Base-by-base conservation (phyloP, 2,888 invertebrate species). In the Lasioglossum lativentre region DNA sequence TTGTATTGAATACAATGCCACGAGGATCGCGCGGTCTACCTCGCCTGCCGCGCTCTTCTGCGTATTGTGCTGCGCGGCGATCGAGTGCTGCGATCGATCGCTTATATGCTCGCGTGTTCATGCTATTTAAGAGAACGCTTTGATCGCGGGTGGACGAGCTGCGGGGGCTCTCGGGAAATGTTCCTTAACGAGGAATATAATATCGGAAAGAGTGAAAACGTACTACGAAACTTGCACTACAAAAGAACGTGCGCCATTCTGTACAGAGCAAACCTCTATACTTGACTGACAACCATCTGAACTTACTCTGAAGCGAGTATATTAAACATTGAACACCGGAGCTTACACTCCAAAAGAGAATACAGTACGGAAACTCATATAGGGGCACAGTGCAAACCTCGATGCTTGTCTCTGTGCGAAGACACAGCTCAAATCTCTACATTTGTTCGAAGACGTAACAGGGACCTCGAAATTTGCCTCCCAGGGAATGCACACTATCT, bases 1-100 rank as follows among this genome's bases (percentile, higher is more conserved):
- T 89, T 76, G 78, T 71, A 47, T 73, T n/a, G 80, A 80, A 80
- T 76, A 85, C 80, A 86, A 86, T 80, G 78, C 52, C 23, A 80
- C 78, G 38, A 71, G 34, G 73, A 63, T 52, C 76, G 77, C 76
- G 77, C 14, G 45, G 63, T 71, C 23, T 75, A 85, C 63, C 78
- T 45, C 40, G n/a, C 12, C n/a, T 23, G 52, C 23, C 23, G 30
- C 52, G 52, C 23, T 52, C 38, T 45, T 38, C 16, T 4, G 23
- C 66, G 66, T 38, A 38, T 52, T 23, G 4, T 42, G 52, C 52
- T 72, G 30, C 40, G 34, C 8, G 30, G 30, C 27, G 52, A 59
- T 73, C 66, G 47, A 47, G 30, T 52, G 34, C 47, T n/a, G 23
- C 8, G 27, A 77, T 77, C 68, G 76, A 47, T 77, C 66, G 42